Evolutionary conservation across 2,888 invertebrate species (phyloP), one percentile per base, ranked within the genome.

Genomic region (Creontiades dilutus): DNA sequence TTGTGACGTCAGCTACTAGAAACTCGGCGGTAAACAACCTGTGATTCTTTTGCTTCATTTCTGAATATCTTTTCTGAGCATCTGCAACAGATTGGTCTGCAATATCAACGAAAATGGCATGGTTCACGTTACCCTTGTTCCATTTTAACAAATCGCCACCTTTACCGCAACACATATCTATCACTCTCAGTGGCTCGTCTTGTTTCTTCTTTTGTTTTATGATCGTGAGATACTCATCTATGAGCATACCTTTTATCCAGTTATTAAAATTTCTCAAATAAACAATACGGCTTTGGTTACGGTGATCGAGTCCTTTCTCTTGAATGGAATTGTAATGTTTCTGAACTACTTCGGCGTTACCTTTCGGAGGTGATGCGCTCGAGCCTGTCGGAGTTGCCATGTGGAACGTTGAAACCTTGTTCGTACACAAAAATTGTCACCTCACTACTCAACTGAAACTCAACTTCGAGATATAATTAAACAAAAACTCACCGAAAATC

Each of bases 101-200:
- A 92, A 99, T 98, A 93, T 99, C 99, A 81, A 97, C 96, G 94
- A 98, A 98, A 90, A 98, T 96, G 23, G 98, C 94, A 93, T 97
- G 96, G 0, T 95, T 95, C 85, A 98, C 97, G 90, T 61, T 68
- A 86, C 95, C 96, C 86, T 92, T 91, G 90, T 95, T 95, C 98
- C 99, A 99, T 93, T 99, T 99, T n/a, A 97, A 94, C 55, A 99
- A 94, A 93, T 99, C 99, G 0, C 99, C 99, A 27, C 99, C 99
- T 94, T 99, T 99, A 0, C 99, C 99, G 93, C 99, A 99, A 92
- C 99, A 98, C 94, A 99, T 96, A 93, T 99, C 99, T 87, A 99
- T 94, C 0, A 98, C 97, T 37, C 76, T 46, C 23, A 82, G 46
- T 13, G 82, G 78, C 11, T 89, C 90, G 27, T 55, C 48, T n/a